Base-by-base conservation (phyloP, 2,888 invertebrate genomes). In the Theretra japonica region DNA sequence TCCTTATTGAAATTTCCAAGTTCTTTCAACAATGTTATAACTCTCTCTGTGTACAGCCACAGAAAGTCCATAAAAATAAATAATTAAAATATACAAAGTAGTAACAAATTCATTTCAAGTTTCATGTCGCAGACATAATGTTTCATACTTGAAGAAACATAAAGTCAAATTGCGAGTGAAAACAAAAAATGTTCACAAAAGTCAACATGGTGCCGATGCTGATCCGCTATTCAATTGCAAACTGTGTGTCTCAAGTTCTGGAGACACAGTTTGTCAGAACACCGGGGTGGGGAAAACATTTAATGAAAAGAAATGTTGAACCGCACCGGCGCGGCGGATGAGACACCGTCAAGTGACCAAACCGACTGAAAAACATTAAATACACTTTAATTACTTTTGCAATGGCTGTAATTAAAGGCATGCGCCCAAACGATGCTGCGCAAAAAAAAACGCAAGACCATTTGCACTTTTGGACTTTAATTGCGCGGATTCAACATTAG, bases 231-330 rank as follows among this genome's bases (percentile, higher is more conserved):
- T 65, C 48, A 23, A 48, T 23, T 23, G 4, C 48, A 6, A 41
- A n/a, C n/a, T n/a, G n/a, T n/a, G n/a, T n/a, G n/a, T n/a, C n/a
- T n/a, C n/a, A n/a, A 1, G 33, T 65, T 15, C 21, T 41, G 15
- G 41, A 48, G 21, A 33, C 33, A n/a, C 21, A 41, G 15, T 65
- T 41, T 33, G 4, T 15, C 11, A n/a, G 5, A 23, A 48, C 23
- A 17, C 11, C 6, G 19, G 17, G 17, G 15, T 60, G 28, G 1
- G 28, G 19, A n/a, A 5, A 65, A 30, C n/a, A 33, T 48, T 23
- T 23, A 65, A 65, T 65, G 48, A 65, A 65, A 23, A 17, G 65
- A 65, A 65, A 65, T n/a, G n/a, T 65, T 48, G 23, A 65, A 65
- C 21, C 23, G 23, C 23, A 65, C 3, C 65, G 41, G 23, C 23